Percentiles rank a stretch among this genome's conserved stretches.
These are phyloP conservation scores for Emydocephalus ijimae DNA, from an alignment of 2,113 vertebrate genomes.

Conservation along the genomic window DNA sequence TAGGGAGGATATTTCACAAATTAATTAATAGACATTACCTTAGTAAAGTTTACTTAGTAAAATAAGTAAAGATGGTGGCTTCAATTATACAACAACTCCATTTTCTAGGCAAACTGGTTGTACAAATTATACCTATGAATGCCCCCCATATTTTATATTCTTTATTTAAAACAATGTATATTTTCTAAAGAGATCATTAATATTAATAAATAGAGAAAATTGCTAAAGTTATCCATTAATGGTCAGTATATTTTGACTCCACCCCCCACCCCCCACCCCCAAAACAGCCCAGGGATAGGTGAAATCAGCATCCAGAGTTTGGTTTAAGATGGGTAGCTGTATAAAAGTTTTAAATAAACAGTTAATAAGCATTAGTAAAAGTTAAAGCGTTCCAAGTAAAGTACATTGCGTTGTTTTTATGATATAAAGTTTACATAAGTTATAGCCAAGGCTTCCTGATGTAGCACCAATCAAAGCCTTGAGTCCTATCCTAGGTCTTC, in stretches of 20 bases:
- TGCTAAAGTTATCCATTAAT: background rate
- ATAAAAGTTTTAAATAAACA: background rate
- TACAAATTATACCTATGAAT: no score
- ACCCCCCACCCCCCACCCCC: no score
- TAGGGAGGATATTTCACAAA: background rate
- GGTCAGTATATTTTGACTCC: background rate
- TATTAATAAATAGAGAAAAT: background rate
- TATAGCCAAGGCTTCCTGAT: background rate
- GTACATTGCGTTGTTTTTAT: background rate
- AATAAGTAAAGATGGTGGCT: background rate
- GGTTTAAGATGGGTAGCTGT: background rate
- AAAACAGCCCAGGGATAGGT: background rate
- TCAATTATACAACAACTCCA: background rate
- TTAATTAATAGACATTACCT: background rate
- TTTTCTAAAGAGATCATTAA: background rate
- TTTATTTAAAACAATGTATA: background rate
- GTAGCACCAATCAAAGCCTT: background rate
- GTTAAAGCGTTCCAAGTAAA: background rate
- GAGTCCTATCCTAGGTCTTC: background rate
- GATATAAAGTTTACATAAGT: background rate
- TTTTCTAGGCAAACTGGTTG: background rate
- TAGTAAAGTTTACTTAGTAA: background rate
- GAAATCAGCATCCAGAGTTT: background rate
- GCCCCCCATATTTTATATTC: background rate
- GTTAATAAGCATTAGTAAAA: background rate